Percentiles rank a stretch among this genome's conserved stretches.
These are phyloP conservation scores for Saguinus imperator DNA, from an alignment of 2,113 vertebrate genomes.

Conservation along the genomic window DNA sequence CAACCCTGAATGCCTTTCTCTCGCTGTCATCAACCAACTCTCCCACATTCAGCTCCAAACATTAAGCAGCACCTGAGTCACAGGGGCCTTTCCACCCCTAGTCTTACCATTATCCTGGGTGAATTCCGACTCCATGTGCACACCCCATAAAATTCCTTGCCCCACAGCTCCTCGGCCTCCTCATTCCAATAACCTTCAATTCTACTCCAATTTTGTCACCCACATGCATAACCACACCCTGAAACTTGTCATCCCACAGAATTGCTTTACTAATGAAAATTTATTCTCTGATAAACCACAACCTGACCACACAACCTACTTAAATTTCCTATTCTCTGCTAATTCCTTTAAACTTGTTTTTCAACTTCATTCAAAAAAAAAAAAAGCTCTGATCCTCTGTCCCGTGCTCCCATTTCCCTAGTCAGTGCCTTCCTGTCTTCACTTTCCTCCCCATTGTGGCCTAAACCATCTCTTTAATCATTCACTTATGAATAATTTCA, in stretches of 20 bases:
- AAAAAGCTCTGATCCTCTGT: background rate
- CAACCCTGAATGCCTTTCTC: background rate
- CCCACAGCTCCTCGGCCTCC: background rate
- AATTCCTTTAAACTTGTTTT: conserved; percentile 60
- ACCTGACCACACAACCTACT: conserved; percentile 43
- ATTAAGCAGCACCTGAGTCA: conserved; percentile 24
- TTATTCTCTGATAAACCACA: conserved; percentile 47
- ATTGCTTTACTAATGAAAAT: conserved; percentile 46
- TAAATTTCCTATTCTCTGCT: conserved; percentile 55
- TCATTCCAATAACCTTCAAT: background rate
- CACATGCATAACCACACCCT: conserved; percentile 39
- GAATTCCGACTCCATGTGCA: background rate
- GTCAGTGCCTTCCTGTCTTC: background rate
- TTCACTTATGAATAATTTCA: background rate
- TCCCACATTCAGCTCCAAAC: background rate
- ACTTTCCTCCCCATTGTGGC: background rate
- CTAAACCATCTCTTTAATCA: background rate
- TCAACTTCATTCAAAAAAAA: background rate
- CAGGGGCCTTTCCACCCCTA: background rate
- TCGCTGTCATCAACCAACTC: background rate
- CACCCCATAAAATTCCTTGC: background rate
- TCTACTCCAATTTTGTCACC: conserved; percentile 34
- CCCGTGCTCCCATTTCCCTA: background rate
- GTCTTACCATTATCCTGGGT: background rate
- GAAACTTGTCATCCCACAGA: conserved; percentile 45